These are phyloP conservation scores for Rhinogobio ventralis DNA, from an alignment of 2,797 vertebrate species.

Conservation along the genomic window DNA sequence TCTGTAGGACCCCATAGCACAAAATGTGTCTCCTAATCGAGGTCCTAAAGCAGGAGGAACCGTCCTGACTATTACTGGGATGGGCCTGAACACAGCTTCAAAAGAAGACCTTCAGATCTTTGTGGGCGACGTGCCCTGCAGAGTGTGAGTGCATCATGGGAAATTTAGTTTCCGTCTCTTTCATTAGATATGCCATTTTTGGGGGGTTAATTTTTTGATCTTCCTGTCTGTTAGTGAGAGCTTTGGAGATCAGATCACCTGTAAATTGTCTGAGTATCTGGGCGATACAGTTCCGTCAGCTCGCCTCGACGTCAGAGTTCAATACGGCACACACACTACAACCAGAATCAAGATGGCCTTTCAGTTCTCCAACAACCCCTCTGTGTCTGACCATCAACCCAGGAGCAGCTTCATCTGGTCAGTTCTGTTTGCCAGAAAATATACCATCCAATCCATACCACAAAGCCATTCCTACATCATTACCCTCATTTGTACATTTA, in stretches of 20 bases:
- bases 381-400: slow-evolving; percentile 69
- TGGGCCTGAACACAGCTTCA: slow-evolving; percentile 85
- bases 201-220: background rate
- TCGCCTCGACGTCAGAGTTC: slow-evolving; percentile 65
- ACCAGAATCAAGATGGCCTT: slow-evolving; percentile 66
- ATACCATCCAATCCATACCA: background rate
- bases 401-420: slow-evolving; percentile 79
- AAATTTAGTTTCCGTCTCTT: slow-evolving; percentile 39
- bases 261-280: slow-evolving; percentile 74
- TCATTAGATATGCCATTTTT: background rate
- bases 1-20: slow-evolving; percentile 83
- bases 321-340: slow-evolving; percentile 73
- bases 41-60: slow-evolving; percentile 89
- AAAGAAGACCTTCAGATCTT: slow-evolving; percentile 84
- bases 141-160: slow-evolving; percentile 83
- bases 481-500: background rate
- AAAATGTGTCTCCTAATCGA: slow-evolving; percentile 67
- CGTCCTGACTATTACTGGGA: slow-evolving; percentile 86
- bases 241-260: slow-evolving; percentile 75
- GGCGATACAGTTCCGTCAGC: slow-evolving; percentile 73
- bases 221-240: slow-evolving; percentile 72
- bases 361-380: slow-evolving; percentile 77
- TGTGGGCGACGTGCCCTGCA: slow-evolving; percentile 82
- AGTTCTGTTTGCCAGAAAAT: slow-evolving; percentile 52
- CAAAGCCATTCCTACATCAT: background rate